phyloP scores from a whole-genome alignment of 2,113 vertebrate genomes.

The Perognathus longimembris region DNA sequence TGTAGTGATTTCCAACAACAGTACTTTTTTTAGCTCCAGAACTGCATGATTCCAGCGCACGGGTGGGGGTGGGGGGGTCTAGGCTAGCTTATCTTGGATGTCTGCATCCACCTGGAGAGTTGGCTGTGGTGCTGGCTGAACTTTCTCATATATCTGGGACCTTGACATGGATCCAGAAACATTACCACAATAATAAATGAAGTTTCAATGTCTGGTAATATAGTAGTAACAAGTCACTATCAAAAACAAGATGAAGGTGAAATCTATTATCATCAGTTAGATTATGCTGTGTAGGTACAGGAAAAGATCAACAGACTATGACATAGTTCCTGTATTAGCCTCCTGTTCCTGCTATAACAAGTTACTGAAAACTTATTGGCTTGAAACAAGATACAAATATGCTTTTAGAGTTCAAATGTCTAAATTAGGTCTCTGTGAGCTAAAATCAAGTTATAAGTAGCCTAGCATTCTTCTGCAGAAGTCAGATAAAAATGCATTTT shows the following conservation, averaged over 20 bases:
- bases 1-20: neutral
- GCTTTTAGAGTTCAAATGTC: neutral
- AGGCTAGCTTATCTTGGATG: neutral
- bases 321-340: neutral
- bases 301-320: neutral
- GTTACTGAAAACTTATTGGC: neutral
- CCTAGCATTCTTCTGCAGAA: neutral
- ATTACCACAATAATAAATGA: neutral
- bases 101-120: neutral
- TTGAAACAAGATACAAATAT: neutral
- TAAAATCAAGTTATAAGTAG: neutral
- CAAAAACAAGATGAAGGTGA: neutral
- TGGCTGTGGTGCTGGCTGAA: neutral
- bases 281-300: neutral
- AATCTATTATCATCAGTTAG: neutral
- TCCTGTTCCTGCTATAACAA: neutral
- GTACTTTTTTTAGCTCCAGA: neutral
- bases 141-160: neutral
- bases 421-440: neutral
- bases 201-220: neutral
- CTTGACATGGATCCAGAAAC: neutral
- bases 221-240: too few relatives aligned
- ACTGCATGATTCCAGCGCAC: neutral
- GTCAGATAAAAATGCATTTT: neutral
- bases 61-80: too few relatives aligned